phyloP scores from a whole-genome alignment of 2,888 invertebrate species.

The Cerastis rubricosa region DNA sequence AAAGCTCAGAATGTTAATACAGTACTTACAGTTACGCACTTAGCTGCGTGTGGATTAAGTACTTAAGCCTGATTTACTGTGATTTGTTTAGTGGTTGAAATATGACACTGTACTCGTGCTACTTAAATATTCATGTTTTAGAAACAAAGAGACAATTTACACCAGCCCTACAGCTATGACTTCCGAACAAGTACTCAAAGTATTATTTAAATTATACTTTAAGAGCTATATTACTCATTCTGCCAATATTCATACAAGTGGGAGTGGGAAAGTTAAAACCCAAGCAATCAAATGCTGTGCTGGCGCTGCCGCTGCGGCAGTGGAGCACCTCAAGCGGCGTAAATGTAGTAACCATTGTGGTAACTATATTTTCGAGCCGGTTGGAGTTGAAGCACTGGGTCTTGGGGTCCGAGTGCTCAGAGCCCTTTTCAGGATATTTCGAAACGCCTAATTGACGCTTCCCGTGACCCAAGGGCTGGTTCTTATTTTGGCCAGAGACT shows the following conservation, averaged over 20 bases:
- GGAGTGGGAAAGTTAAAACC: neutral
- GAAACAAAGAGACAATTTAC: conserved; percentile 27
- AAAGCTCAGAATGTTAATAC: conserved; percentile 37
- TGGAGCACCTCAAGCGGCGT: too few relatives aligned
- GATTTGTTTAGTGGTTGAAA: conserved; percentile 47
- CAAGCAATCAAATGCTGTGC: too few relatives aligned
- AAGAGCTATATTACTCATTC: conserved; percentile 6
- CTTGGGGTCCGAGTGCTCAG: too few relatives aligned
- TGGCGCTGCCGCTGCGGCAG: too few relatives aligned
- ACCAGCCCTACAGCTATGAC: neutral
- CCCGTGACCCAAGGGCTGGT: too few relatives aligned
- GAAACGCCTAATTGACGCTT: too few relatives aligned
- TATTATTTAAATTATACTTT: neutral
- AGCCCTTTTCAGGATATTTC: too few relatives aligned
- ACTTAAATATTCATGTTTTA: conserved; percentile 31
- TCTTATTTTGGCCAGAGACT: too few relatives aligned
- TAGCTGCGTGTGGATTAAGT: conserved; percentile 24
- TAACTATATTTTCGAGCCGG: too few relatives aligned
- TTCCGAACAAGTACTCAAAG: neutral
- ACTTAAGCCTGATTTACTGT: conserved; percentile 38
- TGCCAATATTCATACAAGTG: too few relatives aligned
- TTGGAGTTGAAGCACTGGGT: too few relatives aligned
- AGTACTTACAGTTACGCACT: conserved; percentile 21
- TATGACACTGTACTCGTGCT: conserved; percentile 17
- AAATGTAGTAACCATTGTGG: too few relatives aligned